These are phyloP conservation scores for Xenopus laevis DNA, from an alignment of 2,113 vertebrate genomes.

Conservation along the genomic window DNA sequence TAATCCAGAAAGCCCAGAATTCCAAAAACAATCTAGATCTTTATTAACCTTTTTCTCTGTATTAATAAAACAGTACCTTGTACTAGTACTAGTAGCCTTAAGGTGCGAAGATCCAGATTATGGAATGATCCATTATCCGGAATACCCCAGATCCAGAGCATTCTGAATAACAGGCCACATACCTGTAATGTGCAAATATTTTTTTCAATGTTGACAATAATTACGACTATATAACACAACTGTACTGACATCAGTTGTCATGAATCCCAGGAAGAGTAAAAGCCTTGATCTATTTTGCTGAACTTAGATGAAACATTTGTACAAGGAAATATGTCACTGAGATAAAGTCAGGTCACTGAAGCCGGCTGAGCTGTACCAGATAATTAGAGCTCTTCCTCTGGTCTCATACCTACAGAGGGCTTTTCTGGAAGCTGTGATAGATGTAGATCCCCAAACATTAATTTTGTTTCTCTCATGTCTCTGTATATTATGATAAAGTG, in stretches of 20 bases:
- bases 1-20: too few relatives aligned
- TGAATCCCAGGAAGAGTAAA: slow-evolving; percentile 1
- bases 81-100: too few relatives aligned
- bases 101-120: too few relatives aligned
- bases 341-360: slow-evolving; percentile 48
- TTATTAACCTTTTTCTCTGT: too few relatives aligned
- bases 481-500: slow-evolving; percentile 49
- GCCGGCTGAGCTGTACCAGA: slow-evolving; percentile 48
- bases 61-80: too few relatives aligned
- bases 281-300: slow-evolving; percentile 47
- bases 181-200: too few relatives aligned
- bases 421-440: slow-evolving; percentile 51
- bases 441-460: slow-evolving; percentile 51
- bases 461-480: slow-evolving; percentile 50
- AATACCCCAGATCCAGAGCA: too few relatives aligned
- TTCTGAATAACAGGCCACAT: too few relatives aligned
- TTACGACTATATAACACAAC: too few relatives aligned
- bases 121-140: too few relatives aligned
- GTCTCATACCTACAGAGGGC: slow-evolving; percentile 48
- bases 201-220: too few relatives aligned
- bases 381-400: slow-evolving; percentile 50
- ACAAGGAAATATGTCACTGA: slow-evolving; percentile 50
- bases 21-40: too few relatives aligned
- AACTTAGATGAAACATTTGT: slow-evolving; percentile 44
- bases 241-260: slow-evolving; percentile 9